Evolutionary conservation across 2,113 vertebrate species (phyloP).

Genomic region (Hoplias malabaricus): DNA sequence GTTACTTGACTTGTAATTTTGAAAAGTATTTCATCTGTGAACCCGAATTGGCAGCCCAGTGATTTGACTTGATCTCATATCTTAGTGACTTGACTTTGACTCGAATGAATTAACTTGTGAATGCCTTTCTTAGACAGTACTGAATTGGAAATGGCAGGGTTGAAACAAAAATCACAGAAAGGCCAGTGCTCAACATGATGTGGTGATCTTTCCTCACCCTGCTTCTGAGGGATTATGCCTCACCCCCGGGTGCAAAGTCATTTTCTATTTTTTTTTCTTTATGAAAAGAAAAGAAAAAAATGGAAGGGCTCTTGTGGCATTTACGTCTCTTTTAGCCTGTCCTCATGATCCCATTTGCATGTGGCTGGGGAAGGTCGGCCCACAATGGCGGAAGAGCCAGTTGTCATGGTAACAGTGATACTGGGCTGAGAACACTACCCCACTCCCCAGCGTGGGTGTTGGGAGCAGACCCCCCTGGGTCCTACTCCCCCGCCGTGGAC

Average conservation of each 20-base stretch:
- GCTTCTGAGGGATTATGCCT: slow-evolving; percentile 23
- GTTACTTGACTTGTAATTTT: too few relatives aligned
- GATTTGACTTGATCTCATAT: too few relatives aligned
- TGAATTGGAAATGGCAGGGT: background rate
- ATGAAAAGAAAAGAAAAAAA: too few relatives aligned
- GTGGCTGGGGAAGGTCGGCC: slow-evolving; percentile 31
- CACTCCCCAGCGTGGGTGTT: slow-evolving; percentile 57
- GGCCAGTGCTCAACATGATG: background rate
- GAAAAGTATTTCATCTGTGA: too few relatives aligned
- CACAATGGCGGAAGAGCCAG: slow-evolving; percentile 29
- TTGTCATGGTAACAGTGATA: slow-evolving; percentile 40
- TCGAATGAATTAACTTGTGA: too few relatives aligned
- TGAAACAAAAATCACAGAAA: background rate
- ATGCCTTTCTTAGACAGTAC: too few relatives aligned
- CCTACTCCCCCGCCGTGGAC: slow-evolving; percentile 60
- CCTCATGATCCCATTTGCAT: slow-evolving; percentile 42
- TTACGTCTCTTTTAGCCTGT: slow-evolving; percentile 43
- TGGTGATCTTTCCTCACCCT: slow-evolving; percentile 27
- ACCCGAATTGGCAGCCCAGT: too few relatives aligned
- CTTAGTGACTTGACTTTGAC: too few relatives aligned
- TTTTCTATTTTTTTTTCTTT: slow-evolving; percentile 39
- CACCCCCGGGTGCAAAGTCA: background rate
- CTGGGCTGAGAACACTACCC: background rate
- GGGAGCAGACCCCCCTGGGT: slow-evolving; percentile 58
- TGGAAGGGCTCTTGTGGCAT: slow-evolving; percentile 32